Percentiles rank a stretch among this genome's conserved stretches.
Evolutionary conservation across 2,113 vertebrate species (phyloP).

Genomic region (Cisticola juncidis): DNA sequence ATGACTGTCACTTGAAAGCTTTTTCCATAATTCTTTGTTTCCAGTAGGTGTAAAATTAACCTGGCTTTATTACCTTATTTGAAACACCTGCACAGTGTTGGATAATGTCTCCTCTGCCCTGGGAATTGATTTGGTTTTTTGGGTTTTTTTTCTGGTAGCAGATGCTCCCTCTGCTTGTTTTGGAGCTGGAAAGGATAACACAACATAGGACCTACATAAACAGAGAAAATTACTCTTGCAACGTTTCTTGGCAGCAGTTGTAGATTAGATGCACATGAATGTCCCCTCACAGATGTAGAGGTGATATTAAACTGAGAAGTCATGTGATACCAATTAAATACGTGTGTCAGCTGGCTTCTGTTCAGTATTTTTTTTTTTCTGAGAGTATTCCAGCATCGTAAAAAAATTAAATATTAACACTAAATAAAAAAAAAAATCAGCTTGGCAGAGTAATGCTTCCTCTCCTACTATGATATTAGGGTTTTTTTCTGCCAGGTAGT

Average conservation of each 20-base stretch:
- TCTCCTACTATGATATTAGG: neutral
- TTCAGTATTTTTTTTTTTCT: constrained; percentile 18
- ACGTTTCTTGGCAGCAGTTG: constrained; percentile 8
- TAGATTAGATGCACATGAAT: neutral
- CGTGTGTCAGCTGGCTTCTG: neutral
- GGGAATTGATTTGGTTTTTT: neutral
- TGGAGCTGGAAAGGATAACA: constrained; percentile 34
- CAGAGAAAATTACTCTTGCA: constrained; percentile 60
- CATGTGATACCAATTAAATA: constrained; percentile 49
- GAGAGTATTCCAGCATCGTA: neutral
- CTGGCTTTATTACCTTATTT: neutral
- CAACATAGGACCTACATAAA: constrained; percentile 42
- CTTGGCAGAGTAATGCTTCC: neutral
- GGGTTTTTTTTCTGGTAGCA: neutral
- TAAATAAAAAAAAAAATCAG: neutral
- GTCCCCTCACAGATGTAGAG: constrained; percentile 39
- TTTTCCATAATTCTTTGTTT: neutral
- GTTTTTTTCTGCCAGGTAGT: neutral
- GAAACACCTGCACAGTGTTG: constrained; percentile 45
- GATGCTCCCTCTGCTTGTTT: constrained; percentile 49
- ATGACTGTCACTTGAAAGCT: neutral
- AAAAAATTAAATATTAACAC: neutral
- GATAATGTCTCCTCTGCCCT: neutral
- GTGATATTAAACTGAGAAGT: constrained; percentile 47
- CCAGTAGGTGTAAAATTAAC: constrained; percentile 22